Evolutionary conservation across 2,113 vertebrate genomes (phyloP), one percentile per base, ranked within the genome.

Genomic region (Protomyctophum bolini): DNA sequence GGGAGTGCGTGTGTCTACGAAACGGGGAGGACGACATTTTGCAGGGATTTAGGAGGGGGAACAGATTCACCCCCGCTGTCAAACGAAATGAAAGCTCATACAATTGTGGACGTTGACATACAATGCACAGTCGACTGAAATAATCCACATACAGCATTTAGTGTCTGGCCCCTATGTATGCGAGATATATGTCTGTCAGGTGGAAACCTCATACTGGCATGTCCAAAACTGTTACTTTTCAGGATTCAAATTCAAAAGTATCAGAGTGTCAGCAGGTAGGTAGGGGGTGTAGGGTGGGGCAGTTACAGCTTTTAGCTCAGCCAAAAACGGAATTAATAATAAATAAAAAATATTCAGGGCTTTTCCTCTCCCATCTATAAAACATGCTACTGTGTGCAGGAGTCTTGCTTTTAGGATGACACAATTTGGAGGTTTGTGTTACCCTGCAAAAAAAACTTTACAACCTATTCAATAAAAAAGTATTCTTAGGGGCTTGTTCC

Each of bases 31-130:
- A 14, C 8, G n/a, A n/a, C 2, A 14, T 15, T 9, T 47, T 10
- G 12, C 54, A 62, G 51, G 60, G 55, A 12, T 10, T 12, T 46
- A 68, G 6, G 62, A 3, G 3, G 5, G 33, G 21, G 57, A 75
- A 79, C 63, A 76, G 76, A 74, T 72, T 82, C 80, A 66, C 11
- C 65, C 77, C 46, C 77, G 33, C 63, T 66, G 81, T 79, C 76
- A 11, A 52, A 70, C 45, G 71, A 68, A 29, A 76, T 69, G 70
- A 83, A 56, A 7, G 50, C 54, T 71, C 66, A 61, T 48, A 45
- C 63, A 54, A 62, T 72, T 79, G 57, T 66, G 57, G 33, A 66
- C 76, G 77, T 59, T 83, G 63, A 80, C 33, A 41, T 41, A 41
- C 68, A 77, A 77, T 45, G 57, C 21, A 51, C 47, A 54, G 68